Evolutionary conservation across 2,113 vertebrate species (phyloP), one percentile per base, ranked within the genome.

Genomic region (Macaca nemestrina): DNA sequence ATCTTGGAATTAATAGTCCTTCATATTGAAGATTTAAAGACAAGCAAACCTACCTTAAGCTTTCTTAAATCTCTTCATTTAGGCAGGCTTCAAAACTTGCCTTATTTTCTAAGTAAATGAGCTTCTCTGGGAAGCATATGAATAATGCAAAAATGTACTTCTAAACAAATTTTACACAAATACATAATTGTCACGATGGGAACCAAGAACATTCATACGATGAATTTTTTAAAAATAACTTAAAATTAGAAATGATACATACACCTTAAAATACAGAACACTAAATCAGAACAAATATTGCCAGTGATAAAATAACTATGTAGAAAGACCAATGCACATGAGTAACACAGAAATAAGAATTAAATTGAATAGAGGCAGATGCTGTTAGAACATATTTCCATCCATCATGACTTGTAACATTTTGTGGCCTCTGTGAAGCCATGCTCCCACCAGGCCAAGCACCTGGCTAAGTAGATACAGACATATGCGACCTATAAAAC

Each of bases 111-210:
- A 94, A 95, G 76, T 92, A 88, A 68, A 78, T 90, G 96, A 98
- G 98, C 98, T 98, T 97, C 97, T 98, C 97, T 96, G n/a, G 94
- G 98, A 98, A 98, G 97, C 97, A 96, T 95, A 96, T 55, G 67
- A 97, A 85, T 64, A 88, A 85, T 52, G 80, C 45, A 93, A 84
- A 96, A 82, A 72, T 88, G 43, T 90, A 97, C 23, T 93, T 97
- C 82, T 92, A 90, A 97, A 84, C 93, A 95, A 94, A 90, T 52
- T 82, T 90, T 86, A 94, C 43, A 93, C 45, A 93, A 80, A 92
- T 27, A 88, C 6, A 50, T 40, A 94, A 89, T 6, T 84, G n/a
- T 94, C 80, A 92, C 76, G 45, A 75, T 92, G 55, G 76, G 38
- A 88, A 97, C 43, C 12, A 68, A 97, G 40, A 97, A 84, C 38